Percentiles rank a stretch among this genome's conserved stretches.
Evolutionary conservation across 2,888 invertebrate genomes (phyloP).

Genomic region (Germaria angustata): DNA sequence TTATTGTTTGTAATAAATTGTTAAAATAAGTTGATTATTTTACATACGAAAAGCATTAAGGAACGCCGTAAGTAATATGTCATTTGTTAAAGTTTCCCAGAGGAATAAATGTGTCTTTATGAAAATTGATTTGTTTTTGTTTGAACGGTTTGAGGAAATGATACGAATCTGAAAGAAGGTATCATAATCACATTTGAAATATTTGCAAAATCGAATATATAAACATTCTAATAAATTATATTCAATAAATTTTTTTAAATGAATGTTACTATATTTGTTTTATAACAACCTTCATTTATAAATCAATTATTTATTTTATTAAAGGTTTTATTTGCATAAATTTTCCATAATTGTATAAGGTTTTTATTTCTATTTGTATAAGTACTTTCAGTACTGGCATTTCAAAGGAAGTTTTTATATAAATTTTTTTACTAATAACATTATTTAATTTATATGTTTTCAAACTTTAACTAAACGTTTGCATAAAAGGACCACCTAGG

Average conservation of each 20-base stretch:
- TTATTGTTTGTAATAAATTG: neutral
- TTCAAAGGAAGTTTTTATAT: neutral
- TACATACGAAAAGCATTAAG: neutral
- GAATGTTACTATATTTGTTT: neutral
- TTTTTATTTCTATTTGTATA: too few relatives aligned
- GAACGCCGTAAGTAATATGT: neutral
- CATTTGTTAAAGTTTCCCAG: neutral
- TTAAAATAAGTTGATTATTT: neutral
- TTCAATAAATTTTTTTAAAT: neutral
- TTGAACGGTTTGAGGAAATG: neutral
- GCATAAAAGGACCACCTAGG: neutral
- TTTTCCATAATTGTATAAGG: slow-evolving; percentile 2
- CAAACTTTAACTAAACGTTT: neutral
- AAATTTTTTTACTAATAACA: neutral
- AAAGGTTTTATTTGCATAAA: slow-evolving; percentile 32
- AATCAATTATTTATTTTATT: slow-evolving; percentile 27
- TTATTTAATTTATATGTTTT: neutral
- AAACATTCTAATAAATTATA: too few relatives aligned
- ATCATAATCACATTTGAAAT: neutral
- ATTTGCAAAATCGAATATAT: neutral
- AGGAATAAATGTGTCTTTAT: neutral
- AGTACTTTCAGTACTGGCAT: too few relatives aligned
- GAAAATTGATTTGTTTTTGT: neutral
- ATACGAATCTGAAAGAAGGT: neutral
- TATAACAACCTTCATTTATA: neutral